A percentile compares a stretch with the other conserved stretches of the same genome.
Evolutionary conservation across 2,888 invertebrate species (phyloP).

Genomic region (Mimachlamys varia): DNA sequence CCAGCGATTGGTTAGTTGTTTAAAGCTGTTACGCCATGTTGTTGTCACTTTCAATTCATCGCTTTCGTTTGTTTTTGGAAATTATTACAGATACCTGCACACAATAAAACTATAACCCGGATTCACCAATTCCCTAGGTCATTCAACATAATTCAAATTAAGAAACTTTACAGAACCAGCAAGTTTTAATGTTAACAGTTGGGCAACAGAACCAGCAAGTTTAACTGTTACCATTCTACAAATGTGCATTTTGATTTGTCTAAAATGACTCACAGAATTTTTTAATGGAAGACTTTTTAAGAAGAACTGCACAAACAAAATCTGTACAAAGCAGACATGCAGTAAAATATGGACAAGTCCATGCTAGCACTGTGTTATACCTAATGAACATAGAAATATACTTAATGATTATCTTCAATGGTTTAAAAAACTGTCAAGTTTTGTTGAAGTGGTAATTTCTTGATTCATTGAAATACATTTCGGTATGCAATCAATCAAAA

Average conservation of each 20-base stretch:
- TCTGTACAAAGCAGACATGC: not conserved
- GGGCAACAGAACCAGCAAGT: constrained; percentile 18
- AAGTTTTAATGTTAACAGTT: not conserved
- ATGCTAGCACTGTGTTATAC: not conserved
- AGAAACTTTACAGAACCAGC: constrained; percentile 18
- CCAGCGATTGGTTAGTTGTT: not conserved
- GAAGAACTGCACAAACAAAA: not conserved
- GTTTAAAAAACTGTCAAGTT: not conserved
- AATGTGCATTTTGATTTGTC: not conserved
- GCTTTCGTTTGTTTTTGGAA: not conserved
- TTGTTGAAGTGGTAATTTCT: not conserved
- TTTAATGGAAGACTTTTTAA: not conserved
- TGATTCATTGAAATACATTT: not conserved
- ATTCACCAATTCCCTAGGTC: not conserved
- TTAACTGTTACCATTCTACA: not conserved
- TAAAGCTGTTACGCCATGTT: not conserved
- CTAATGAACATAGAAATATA: too few relatives aligned
- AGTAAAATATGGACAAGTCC: constrained; percentile 4
- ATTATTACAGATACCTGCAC: constrained; percentile 5
- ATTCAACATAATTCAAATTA: not conserved
- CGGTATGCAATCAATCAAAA: not conserved
- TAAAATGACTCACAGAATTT: not conserved
- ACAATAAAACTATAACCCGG: constrained; percentile 14
- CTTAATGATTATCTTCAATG: not conserved
- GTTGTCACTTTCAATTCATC: not conserved